A percentile compares a stretch with the other conserved stretches of the same genome.
These are phyloP conservation scores for Heliangelus exortis DNA, from an alignment of 2,797 vertebrate genomes.

Conservation along the genomic window DNA sequence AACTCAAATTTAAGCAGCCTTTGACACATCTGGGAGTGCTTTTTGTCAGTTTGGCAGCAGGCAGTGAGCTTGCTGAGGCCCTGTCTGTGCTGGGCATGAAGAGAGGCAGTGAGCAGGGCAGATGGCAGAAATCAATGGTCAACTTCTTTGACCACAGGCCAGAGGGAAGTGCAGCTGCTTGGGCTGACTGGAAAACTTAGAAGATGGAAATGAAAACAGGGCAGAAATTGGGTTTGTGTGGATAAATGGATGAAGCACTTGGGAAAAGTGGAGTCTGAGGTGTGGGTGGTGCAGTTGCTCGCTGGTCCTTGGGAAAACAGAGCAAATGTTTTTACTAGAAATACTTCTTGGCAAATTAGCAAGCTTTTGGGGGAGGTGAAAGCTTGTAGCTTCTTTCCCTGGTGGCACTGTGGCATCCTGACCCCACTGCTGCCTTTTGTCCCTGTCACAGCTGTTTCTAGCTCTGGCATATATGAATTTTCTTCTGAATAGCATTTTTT, in stretches of 20 bases:
- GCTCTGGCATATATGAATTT: background rate
- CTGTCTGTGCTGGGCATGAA: background rate
- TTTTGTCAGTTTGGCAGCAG: background rate
- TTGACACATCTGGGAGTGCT: fast-evolving
- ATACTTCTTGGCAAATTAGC: fast-evolving
- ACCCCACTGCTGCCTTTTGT: fast-evolving
- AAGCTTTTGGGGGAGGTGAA: fast-evolving
- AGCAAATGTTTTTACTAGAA: background rate
- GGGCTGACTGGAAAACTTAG: background rate
- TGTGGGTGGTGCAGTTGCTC: no score
- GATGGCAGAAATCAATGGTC: background rate
- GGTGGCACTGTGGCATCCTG: background rate
- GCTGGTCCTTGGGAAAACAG: no score
- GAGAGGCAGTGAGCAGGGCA: no score
- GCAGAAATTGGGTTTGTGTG: fast-evolving
- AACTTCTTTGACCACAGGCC: background rate
- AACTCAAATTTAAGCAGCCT: no score
- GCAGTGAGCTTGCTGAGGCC: background rate
- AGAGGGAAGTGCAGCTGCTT: background rate
- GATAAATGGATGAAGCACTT: fast-evolving
- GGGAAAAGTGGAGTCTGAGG: no score
- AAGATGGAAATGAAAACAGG: background rate
- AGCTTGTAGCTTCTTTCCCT: no score
- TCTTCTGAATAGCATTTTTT: background rate
- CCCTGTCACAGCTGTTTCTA: background rate